A percentile compares a stretch with the other conserved stretches of the same genome.
Evolutionary conservation across 2,113 vertebrate species (phyloP).

Genomic region (Laticauda laticaudata): DNA sequence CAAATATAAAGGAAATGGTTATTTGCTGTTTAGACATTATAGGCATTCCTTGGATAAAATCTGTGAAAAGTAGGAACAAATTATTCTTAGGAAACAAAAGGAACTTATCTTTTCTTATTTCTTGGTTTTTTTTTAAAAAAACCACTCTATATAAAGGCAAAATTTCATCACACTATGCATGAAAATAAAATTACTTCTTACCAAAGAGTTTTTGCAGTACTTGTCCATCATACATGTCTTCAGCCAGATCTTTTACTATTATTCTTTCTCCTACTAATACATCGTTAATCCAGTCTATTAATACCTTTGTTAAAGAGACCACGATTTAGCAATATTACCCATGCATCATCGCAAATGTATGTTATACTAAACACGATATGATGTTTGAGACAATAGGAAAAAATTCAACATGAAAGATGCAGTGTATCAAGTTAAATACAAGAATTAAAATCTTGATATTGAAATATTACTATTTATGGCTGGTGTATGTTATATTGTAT

Average conservation of each 20-base stretch:
- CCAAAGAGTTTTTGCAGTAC: slow-evolving; percentile 89
- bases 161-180: neutral
- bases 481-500: neutral
- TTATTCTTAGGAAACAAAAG: neutral
- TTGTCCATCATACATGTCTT: slow-evolving; percentile 88
- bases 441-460: neutral
- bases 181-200: slow-evolving; percentile 60
- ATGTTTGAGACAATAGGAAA: slow-evolving; percentile 31
- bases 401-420: slow-evolving; percentile 23
- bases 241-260: slow-evolving; percentile 88
- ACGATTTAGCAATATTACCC: slow-evolving; percentile 53
- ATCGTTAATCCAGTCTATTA: slow-evolving; percentile 92
- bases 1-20: neutral
- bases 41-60: neutral
- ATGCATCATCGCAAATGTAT: slow-evolving; percentile 47
- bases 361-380: neutral
- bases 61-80: neutral
- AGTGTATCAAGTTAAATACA: slow-evolving; percentile 10
- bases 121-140: neutral
- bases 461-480: neutral
- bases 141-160: neutral
- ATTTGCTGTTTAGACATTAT: neutral
- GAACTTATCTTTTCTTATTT: neutral
- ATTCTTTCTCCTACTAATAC: slow-evolving; percentile 88
- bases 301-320: slow-evolving; percentile 71